Evolutionary conservation across 2,888 invertebrate genomes (phyloP), one percentile per base, ranked within the genome.

Genomic region (Pollenia angustigena): DNA sequence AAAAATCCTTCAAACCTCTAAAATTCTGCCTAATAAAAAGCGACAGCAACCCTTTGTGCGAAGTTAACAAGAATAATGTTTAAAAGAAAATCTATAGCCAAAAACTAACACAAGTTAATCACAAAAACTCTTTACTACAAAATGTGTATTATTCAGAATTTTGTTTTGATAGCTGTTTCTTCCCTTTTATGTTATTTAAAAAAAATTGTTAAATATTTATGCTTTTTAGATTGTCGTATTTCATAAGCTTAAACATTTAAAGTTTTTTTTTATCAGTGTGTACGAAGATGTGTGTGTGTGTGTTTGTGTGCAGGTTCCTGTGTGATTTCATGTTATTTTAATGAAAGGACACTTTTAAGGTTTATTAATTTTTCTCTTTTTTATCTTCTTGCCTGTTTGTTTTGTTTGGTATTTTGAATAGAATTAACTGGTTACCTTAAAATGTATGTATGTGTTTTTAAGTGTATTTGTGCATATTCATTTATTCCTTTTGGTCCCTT

Each of bases 311-410:
- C 12, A 9, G n/a, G 60, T 62, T 9, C 14, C n/a, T 32, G 16
- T 66, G 42, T 40, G 50, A 8, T 69, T 60, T 50, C 69, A 18
- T 79, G 64, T 76, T 66, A 46, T 52, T 54, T 74, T 78, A 81
- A 83, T 78, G 68, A 87, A 87, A 84, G 83, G 76, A 84, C 76
- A 81, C 54, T 81, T 80, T 80, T 60, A 80, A 56, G 80, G 79
- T 56, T 71, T 80, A 74, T 52, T 46, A 44, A 14, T 71, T 71
- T 76, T 46, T n/a, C n/a, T 18, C 40, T 58, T 48, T 62, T 42
- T 62, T 42, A 62, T 69, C 9, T 48, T n/a, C 16, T 50, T 54
- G 14, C 74, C 40, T 69, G 9, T 14, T 50, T 54, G 14, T 79
- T 18, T 69, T 54, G 16, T 62, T 32, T 16, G 40, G 32, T 66